Percentiles rank a stretch among this genome's conserved stretches.
These are phyloP conservation scores for Rhea americana DNA, from an alignment of 2,113 vertebrate species.

Conservation along the genomic window DNA sequence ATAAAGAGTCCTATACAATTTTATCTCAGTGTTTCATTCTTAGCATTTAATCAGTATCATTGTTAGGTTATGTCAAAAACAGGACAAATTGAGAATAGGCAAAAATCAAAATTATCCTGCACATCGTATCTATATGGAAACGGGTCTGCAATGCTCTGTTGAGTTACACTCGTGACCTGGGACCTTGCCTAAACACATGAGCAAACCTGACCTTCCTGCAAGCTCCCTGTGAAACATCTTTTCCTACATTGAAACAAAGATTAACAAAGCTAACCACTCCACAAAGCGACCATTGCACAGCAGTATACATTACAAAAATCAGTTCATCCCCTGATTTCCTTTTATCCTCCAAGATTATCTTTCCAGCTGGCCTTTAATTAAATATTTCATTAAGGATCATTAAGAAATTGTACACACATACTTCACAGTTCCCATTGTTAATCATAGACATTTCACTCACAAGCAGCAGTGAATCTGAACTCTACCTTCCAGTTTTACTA, in stretches of 20 bases:
- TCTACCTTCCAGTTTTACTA: constrained; percentile 31
- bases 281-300: not conserved
- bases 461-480: not conserved
- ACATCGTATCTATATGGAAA: not conserved
- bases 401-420: constrained; percentile 13
- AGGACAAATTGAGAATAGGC: not conserved
- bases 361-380: constrained; percentile 1
- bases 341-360: not conserved
- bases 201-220: not conserved
- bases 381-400: constrained; percentile 25
- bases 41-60: not conserved
- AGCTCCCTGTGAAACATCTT: not conserved
- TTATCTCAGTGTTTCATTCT: not conserved
- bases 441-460: constrained; percentile 10
- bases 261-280: not conserved
- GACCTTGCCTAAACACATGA: not conserved
- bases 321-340: not conserved
- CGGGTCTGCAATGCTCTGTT: not conserved
- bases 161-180: not conserved
- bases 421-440: not conserved
- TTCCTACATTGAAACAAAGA: not conserved
- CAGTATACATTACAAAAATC: not conserved
- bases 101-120: not conserved
- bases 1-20: not conserved
- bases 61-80: not conserved